phyloP scores from a whole-genome alignment of 2,113 vertebrate species.

The Equus przewalskii region DNA sequence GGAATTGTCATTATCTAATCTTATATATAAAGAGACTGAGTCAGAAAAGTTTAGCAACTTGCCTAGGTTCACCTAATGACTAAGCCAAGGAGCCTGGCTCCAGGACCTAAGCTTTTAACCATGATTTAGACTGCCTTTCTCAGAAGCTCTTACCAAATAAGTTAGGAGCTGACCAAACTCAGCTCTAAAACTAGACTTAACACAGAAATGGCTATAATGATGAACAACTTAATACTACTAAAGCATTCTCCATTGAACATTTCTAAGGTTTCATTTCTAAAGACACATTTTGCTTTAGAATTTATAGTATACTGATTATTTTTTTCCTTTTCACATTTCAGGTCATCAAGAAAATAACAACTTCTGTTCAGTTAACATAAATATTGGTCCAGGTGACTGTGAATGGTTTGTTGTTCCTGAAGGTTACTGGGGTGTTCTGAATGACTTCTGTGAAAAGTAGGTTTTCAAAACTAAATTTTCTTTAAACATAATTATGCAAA shows the following conservation, averaged over 20 bases:
- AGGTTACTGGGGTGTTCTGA: conserved; percentile 97
- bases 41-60: conserved; percentile 34
- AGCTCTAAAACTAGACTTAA: conserved; percentile 28
- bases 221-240: conserved; percentile 48
- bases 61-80: not conserved
- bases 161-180: conserved; percentile 45
- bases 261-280: conserved; percentile 57
- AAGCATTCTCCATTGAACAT: conserved; percentile 59
- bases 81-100: conserved; percentile 6
- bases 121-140: conserved; percentile 18
- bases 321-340: conserved; percentile 84
- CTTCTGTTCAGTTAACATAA: conserved; percentile 99
- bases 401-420: conserved; percentile 99
- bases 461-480: conserved; percentile 79
- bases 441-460: conserved; percentile 99
- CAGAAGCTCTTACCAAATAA: not conserved
- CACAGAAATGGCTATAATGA: not conserved
- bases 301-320: conserved; percentile 42
- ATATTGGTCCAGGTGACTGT: conserved; percentile 99
- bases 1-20: conserved; percentile 20
- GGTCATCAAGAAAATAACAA: conserved; percentile 99
- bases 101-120: conserved; percentile 1
- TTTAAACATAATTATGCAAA: conserved; percentile 68
- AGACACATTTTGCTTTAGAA: conserved; percentile 34
- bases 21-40: conserved; percentile 12